A percentile compares a stretch with the other conserved stretches of the same genome.
Conservation (phyloP, 2,888 invertebrate genomes). For the Hirtodrosophila alboralis region DNA sequence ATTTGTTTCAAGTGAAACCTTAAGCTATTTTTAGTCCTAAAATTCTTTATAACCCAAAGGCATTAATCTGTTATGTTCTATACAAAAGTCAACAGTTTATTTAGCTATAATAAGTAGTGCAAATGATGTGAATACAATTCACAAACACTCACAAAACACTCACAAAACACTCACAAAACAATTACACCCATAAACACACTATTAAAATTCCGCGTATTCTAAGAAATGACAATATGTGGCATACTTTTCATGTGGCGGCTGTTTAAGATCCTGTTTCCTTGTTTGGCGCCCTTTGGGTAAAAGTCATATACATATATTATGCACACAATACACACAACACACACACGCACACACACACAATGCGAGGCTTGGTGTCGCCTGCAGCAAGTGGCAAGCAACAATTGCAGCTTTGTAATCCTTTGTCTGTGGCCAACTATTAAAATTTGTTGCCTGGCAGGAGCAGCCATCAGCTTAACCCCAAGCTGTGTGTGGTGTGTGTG, state of each 20-base stretch:
- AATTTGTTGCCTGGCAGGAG: slow-evolving; percentile 48
- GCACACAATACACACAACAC: slow-evolving; percentile 15
- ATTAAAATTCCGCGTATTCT: slow-evolving; percentile 15
- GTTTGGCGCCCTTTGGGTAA: slow-evolving; percentile 27
- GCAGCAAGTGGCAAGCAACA: slow-evolving; percentile 32
- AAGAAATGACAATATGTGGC: slow-evolving; percentile 45
- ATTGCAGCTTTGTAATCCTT: slow-evolving; percentile 45
- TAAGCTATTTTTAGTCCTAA: no score
- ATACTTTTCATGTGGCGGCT: slow-evolving; percentile 57
- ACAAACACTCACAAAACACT: not conserved
- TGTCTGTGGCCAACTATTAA: slow-evolving; percentile 56
- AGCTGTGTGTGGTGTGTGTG: slow-evolving; percentile 12
- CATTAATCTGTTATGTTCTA: not conserved
- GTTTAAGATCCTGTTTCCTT: slow-evolving; percentile 49
- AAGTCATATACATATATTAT: slow-evolving; percentile 13
- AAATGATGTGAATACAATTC: slow-evolving; percentile 34
- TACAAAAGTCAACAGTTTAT: slow-evolving; percentile 27
- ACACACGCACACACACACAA: slow-evolving; percentile 4
- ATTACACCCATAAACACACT: slow-evolving; percentile 7
- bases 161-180: not conserved
- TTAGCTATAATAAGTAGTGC: slow-evolving; percentile 37
- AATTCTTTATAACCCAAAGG: no score
- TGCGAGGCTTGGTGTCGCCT: slow-evolving; percentile 17
- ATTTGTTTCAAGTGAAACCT: no score
- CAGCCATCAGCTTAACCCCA: slow-evolving; percentile 35